phyloP scores from a whole-genome alignment of 2,113 vertebrate genomes.

The Ahaetulla prasina region DNA sequence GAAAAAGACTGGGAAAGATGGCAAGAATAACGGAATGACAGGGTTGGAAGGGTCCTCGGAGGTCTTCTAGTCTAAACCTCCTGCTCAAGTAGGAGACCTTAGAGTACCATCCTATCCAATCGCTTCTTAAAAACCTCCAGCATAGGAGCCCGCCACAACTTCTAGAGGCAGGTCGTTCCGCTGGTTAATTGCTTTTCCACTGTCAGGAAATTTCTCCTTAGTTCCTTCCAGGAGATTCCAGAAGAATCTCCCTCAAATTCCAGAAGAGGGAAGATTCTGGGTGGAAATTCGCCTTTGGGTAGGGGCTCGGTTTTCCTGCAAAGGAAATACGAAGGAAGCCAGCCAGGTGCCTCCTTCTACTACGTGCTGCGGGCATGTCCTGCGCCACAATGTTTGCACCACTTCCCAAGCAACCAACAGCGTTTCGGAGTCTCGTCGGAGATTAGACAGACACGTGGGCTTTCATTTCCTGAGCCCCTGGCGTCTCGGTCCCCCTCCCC shows the following conservation, averaged over 20 bases:
- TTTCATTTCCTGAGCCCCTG: not conserved
- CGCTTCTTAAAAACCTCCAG: not conserved
- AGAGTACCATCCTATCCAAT: no score
- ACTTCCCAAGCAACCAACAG: not conserved
- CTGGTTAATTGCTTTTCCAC: not conserved
- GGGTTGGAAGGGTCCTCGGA: no score
- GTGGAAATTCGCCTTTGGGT: not conserved
- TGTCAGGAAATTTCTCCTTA: no score
- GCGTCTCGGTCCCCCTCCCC: not conserved
- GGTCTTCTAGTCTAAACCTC: no score
- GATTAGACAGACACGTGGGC: not conserved
- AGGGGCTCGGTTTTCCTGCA: not conserved
- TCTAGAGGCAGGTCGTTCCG: no score
- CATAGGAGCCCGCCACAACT: fast-evolving
- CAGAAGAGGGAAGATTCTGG: not conserved
- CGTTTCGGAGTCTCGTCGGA: not conserved
- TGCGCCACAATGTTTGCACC: no score
- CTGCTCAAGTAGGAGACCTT: no score
- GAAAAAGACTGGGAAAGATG: not conserved
- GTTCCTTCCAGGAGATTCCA: no score
- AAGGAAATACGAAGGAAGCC: not conserved
- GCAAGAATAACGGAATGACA: no score
- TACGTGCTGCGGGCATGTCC: not conserved
- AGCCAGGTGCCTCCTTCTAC: not conserved
- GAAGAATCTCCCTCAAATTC: no score